Evolutionary conservation across 2,797 vertebrate genomes (phyloP).

Genomic region (Alauda arvensis): DNA sequence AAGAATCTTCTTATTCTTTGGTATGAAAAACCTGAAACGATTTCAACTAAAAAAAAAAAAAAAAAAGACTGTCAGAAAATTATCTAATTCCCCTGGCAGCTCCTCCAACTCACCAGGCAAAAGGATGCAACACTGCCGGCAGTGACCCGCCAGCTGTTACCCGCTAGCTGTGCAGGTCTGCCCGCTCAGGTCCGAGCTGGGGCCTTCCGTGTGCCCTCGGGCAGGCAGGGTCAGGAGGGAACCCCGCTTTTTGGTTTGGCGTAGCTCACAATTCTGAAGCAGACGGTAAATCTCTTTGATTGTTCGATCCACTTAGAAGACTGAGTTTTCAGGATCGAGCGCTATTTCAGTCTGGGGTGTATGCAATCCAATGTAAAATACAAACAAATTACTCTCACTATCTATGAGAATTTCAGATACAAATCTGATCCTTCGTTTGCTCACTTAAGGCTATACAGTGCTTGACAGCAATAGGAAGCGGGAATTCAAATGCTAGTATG

Average conservation of each 20-base stretch:
- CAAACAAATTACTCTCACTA: neutral
- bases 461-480: neutral
- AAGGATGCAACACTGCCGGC: neutral
- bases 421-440: neutral
- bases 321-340: neutral
- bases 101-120: neutral
- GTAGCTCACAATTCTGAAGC: neutral
- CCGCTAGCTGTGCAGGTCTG: neutral
- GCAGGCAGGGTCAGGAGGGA: neutral
- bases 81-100: neutral
- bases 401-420: neutral
- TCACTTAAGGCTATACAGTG: neutral
- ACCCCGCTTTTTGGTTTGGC: neutral
- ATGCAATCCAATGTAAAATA: neutral
- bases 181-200: neutral
- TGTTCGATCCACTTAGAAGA: neutral
- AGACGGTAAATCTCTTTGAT: neutral
- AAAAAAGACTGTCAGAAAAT: neutral
- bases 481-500: neutral
- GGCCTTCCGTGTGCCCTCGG: neutral
- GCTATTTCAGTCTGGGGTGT: neutral
- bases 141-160: neutral
- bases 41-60: neutral
- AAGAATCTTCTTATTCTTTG: neutral
- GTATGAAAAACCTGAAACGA: neutral